Conservation (phyloP, 2,797 vertebrate species). For the Xenentodon cancila region DNA sequence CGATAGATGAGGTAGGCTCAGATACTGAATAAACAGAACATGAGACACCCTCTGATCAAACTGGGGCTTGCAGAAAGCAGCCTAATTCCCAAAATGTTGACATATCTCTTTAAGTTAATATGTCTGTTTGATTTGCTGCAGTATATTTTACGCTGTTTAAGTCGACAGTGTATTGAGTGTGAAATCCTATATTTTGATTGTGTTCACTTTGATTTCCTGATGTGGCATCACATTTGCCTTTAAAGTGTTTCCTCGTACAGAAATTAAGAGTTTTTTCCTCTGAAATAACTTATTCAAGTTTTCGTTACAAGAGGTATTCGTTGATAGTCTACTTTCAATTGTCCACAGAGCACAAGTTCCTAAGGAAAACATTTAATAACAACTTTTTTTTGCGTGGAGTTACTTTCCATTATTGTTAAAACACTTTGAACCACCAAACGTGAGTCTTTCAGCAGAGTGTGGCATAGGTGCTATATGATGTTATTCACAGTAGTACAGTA, state of each 20-base stretch:
- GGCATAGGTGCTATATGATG: slow-evolving; percentile 28
- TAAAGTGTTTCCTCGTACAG: neutral
- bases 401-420: slow-evolving; percentile 36
- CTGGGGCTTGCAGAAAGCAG: no score
- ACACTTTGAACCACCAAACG: slow-evolving; percentile 34
- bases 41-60: no score
- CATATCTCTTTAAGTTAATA: no score
- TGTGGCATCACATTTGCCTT: neutral
- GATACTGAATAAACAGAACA: no score
- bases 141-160: neutral
- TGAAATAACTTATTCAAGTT: neutral
- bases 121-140: no score
- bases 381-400: slow-evolving; percentile 21
- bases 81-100: no score
- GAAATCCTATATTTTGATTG: neutral
- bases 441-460: slow-evolving; percentile 26
- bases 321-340: no score
- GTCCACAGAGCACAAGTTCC: neutral
- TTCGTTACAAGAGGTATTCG: no score
- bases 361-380: slow-evolving; percentile 12
- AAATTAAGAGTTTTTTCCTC: neutral
- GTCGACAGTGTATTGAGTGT: neutral
- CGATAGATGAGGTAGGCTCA: no score
- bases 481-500: slow-evolving; percentile 62
- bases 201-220: neutral